phyloP scores from a whole-genome alignment of 2,888 invertebrate species.

The Aspidiotus rigidus region DNA sequence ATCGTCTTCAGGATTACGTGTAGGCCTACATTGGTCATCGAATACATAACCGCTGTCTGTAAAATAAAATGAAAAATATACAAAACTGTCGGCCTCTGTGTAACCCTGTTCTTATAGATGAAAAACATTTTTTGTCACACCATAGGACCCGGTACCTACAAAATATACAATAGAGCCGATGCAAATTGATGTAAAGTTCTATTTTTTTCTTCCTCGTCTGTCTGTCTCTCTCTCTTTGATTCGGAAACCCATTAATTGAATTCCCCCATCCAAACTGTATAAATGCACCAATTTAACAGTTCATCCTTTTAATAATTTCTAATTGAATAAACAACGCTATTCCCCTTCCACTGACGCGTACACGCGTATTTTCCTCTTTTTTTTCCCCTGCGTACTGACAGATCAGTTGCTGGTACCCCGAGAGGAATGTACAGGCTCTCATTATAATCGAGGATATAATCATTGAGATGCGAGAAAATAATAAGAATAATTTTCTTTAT shows the following conservation, averaged over 20 bases:
- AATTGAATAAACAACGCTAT: slow-evolving; percentile 24
- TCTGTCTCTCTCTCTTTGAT: background rate
- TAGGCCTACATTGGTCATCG: too few relatives aligned
- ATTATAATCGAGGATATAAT: background rate
- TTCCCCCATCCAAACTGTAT: slow-evolving; percentile 16
- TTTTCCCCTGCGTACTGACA: background rate
- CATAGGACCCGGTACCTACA: too few relatives aligned
- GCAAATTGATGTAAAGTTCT: too few relatives aligned
- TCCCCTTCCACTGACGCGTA: slow-evolving; percentile 3
- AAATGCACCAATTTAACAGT: slow-evolving; percentile 28
- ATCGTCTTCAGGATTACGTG: too few relatives aligned
- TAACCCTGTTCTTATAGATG: too few relatives aligned
- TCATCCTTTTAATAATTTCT: slow-evolving; percentile 25
- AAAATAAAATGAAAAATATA: too few relatives aligned
- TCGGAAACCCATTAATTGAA: slow-evolving; percentile 21
- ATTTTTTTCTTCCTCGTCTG: too few relatives aligned
- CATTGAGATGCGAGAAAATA: background rate
- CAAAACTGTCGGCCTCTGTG: too few relatives aligned
- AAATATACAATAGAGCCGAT: too few relatives aligned
- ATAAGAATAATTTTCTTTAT: background rate
- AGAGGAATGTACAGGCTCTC: slow-evolving; percentile 2
- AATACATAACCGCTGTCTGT: too few relatives aligned
- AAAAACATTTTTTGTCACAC: too few relatives aligned
- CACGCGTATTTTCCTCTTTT: background rate
- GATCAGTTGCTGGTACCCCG: background rate